These are phyloP conservation scores for Eublepharis macularius DNA, from an alignment of 2,113 vertebrate genomes.

Conservation along the genomic window DNA sequence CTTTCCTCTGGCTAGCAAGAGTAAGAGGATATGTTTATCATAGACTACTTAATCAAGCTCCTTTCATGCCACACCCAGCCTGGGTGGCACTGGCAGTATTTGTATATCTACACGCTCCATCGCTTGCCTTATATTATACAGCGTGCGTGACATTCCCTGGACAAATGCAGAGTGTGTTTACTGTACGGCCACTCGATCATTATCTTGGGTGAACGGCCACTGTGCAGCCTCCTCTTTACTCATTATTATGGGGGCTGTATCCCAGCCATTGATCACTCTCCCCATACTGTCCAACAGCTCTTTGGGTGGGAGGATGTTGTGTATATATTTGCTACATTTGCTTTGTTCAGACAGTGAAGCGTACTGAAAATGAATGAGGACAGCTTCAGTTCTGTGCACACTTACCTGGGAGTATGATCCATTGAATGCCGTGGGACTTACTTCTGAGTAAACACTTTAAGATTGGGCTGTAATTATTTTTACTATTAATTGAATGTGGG, in stretches of 20 bases:
- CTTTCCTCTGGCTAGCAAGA: neutral
- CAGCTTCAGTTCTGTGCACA: too few species aligned
- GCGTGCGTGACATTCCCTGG: conserved; percentile 41
- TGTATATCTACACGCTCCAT: conserved; percentile 57
- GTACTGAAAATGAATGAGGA: conserved; percentile 31
- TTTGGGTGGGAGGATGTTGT: conserved; percentile 30
- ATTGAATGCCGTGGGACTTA: too few species aligned
- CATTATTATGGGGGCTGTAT: conserved; percentile 53
- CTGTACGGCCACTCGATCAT: conserved; percentile 48
- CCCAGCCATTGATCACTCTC: conserved; percentile 59
- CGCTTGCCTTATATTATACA: conserved; percentile 54
- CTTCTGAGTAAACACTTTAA: too few species aligned
- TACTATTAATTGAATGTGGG: neutral
- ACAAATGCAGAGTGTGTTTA: conserved; percentile 60
- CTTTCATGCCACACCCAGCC: conserved; percentile 13
- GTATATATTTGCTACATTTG: conserved; percentile 56
- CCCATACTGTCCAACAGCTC: conserved; percentile 42
- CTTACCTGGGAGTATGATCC: too few species aligned
- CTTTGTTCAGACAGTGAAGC: conserved; percentile 41
- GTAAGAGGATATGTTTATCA: conserved; percentile 21
- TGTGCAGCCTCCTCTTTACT: conserved; percentile 41
- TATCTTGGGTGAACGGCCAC: conserved; percentile 54
- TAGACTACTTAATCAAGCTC: conserved; percentile 42
- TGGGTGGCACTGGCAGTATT: conserved; percentile 61
- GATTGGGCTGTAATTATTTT: neutral